These are phyloP conservation scores for Ctenosaura bakeri DNA, from an alignment of 2,797 vertebrate genomes.

Conservation along the genomic window DNA sequence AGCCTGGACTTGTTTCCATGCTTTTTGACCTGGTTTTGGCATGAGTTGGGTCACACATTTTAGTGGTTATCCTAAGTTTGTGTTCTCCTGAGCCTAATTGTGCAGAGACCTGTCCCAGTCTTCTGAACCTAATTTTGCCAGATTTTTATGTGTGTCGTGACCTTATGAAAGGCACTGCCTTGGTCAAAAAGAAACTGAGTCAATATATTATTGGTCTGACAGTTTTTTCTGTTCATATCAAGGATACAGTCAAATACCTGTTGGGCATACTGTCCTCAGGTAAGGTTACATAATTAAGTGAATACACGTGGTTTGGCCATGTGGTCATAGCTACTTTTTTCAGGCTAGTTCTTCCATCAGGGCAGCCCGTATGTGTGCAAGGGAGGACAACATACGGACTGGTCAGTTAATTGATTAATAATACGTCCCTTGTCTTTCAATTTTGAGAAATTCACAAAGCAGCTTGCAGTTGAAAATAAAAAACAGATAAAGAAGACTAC, in stretches of 20 bases:
- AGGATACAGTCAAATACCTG: background rate
- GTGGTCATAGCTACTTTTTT: too few relatives aligned
- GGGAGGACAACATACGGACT: too few relatives aligned
- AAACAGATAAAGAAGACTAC: too few relatives aligned
- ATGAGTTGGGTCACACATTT: constrained; percentile 7
- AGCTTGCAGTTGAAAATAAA: too few relatives aligned
- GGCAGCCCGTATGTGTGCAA: too few relatives aligned
- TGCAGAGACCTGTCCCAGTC: background rate
- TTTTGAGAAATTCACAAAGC: too few relatives aligned
- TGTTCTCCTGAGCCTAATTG: constrained; percentile 2
- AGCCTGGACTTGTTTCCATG: constrained; percentile 5
- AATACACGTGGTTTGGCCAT: background rate
- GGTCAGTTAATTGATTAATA: too few relatives aligned
- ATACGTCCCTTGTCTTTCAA: too few relatives aligned
- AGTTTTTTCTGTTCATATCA: background rate
- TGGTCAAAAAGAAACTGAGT: background rate
- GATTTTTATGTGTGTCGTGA: background rate
- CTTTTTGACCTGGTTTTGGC: background rate
- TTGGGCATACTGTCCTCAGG: background rate
- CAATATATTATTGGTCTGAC: background rate
- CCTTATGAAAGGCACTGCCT: background rate
- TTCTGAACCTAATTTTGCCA: background rate
- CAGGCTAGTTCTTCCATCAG: too few relatives aligned
- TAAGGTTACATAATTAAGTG: constrained; percentile 5
- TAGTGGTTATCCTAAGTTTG: background rate